These are phyloP conservation scores for Thaumetopoea pityocampa DNA, from an alignment of 1,140 invertebrate species.

Conservation along the genomic window DNA sequence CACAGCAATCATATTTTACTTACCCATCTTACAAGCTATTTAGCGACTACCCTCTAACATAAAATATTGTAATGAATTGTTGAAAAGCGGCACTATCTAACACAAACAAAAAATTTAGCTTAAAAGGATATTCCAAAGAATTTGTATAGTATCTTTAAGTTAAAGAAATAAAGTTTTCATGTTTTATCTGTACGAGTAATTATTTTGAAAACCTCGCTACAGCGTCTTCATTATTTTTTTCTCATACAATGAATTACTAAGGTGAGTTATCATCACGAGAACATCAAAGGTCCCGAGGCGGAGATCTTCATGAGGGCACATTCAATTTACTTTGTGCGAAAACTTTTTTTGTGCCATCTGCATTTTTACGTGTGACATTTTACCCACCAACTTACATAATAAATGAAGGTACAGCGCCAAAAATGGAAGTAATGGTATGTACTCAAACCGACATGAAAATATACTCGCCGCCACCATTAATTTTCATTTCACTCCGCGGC, in stretches of 20 bases:
- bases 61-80: too few species aligned
- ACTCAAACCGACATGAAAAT: constrained; percentile 73
- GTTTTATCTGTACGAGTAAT: too few species aligned
- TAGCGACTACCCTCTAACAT: too few species aligned
- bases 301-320: constrained; percentile 11
- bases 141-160: too few species aligned
- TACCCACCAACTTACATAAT: constrained; percentile 59
- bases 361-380: constrained; percentile 41
- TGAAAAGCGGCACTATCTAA: too few species aligned
- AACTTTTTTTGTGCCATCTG: constrained; percentile 39
- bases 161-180: too few species aligned
- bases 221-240: neutral
- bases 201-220: constrained; percentile 2
- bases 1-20: too few species aligned
- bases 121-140: too few species aligned
- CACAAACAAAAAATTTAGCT: too few species aligned
- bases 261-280: constrained; percentile 7
- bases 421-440: constrained; percentile 70
- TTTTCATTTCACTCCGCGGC: constrained; percentile 69
- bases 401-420: constrained; percentile 65
- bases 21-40: too few species aligned
- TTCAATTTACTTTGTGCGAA: constrained; percentile 21
- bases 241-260: constrained; percentile 7
- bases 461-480: constrained; percentile 70
- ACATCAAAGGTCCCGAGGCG: constrained; percentile 6